Conservation (phyloP, 1,140 invertebrate species). For the Papilio machaon region DNA sequence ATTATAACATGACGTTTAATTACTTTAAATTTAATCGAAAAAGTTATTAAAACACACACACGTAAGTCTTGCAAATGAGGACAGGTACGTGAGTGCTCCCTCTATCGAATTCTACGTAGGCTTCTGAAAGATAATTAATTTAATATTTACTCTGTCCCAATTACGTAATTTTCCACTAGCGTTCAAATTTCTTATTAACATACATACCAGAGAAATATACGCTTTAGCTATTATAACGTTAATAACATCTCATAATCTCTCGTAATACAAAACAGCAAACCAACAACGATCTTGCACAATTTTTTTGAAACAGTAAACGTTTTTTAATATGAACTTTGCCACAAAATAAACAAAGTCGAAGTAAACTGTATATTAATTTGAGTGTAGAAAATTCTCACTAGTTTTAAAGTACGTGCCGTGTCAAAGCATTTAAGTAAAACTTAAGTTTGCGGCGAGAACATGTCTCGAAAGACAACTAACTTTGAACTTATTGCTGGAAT, state of each 20-base stretch:
- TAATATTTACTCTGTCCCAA: constrained; percentile 20
- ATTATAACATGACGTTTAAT: no score
- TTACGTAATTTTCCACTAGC: constrained; percentile 11
- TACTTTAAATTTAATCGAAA: not conserved
- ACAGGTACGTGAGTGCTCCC: not conserved
- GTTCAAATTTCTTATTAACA: constrained; percentile 23
- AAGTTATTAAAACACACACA: not conserved
- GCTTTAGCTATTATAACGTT: not conserved
- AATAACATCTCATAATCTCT: not conserved
- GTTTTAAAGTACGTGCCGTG: constrained; percentile 16
- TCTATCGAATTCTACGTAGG: constrained; percentile 6
- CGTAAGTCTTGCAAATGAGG: not conserved
- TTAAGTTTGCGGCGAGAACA: constrained; percentile 3
- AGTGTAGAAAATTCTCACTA: not conserved
- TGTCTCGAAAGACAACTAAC: not conserved
- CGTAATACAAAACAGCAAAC: not conserved
- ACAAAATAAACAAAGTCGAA: not conserved
- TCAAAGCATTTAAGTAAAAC: constrained; percentile 4
- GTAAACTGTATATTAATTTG: not conserved
- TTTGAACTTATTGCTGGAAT: not conserved
- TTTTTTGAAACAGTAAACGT: no score
- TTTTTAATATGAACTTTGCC: not conserved
- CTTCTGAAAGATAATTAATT: constrained; percentile 20
- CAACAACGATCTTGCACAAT: not conserved
- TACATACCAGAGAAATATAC: not conserved